Conservation (phyloP, 2,797 vertebrate species). For the Sardinella longiceps region DNA sequence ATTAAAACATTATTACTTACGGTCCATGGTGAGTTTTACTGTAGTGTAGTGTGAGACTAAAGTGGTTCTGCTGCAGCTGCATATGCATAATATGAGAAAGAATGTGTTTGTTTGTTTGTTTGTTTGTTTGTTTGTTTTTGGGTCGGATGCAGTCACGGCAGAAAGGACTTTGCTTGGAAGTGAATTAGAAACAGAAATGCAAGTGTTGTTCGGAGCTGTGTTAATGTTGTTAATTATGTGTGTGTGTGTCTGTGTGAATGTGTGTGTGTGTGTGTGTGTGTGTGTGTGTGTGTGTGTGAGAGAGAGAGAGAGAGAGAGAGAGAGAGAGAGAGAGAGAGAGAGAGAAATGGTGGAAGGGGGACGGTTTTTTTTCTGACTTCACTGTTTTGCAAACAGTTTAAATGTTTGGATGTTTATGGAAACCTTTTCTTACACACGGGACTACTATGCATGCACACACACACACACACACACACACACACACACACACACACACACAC, state of each 20-base stretch:
- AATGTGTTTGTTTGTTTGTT: not conserved
- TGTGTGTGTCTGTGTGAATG: not conserved
- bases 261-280: not conserved
- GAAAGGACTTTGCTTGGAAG: not conserved
- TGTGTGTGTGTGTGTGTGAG: not conserved
- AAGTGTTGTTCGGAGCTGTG: not conserved
- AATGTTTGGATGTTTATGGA: not conserved
- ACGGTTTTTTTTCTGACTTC: not conserved
- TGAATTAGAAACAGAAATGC: not conserved
- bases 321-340: too few relatives aligned
- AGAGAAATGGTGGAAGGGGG: too few relatives aligned
- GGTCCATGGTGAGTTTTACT: slow-evolving; percentile 15
- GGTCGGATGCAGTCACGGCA: not conserved
- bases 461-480: not conserved
- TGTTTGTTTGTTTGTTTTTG: too few relatives aligned
- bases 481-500: not conserved
- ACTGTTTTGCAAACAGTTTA: not conserved
- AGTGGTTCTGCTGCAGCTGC: not conserved
- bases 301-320: too few relatives aligned
- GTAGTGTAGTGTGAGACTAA: not conserved
- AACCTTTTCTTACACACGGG: not conserved
- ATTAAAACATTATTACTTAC: slow-evolving; percentile 22
- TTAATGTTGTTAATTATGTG: not conserved
- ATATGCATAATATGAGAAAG: not conserved
- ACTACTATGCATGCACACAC: not conserved